These are phyloP conservation scores for Scaptomyza parva DNA, from an alignment of 2,888 invertebrate genomes.

Conservation along the genomic window DNA sequence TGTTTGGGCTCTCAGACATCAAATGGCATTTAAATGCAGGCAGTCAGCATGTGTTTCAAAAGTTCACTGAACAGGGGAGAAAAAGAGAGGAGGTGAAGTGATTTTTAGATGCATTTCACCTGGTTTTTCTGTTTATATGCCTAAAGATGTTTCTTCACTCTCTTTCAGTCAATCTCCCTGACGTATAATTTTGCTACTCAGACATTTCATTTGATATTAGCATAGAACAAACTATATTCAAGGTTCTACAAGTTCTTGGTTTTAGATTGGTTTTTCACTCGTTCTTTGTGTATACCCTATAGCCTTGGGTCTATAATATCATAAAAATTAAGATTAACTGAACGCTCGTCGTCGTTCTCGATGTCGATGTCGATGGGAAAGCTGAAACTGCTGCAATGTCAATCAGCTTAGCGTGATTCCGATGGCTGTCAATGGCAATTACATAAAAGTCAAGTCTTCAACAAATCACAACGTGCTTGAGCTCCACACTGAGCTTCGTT, in stretches of 20 bases:
- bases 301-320: neutral
- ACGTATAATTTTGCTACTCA: conserved; percentile 4
- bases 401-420: conserved; percentile 38
- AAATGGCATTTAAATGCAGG: conserved; percentile 74
- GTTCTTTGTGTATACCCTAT: neutral
- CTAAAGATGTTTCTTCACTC: conserved; percentile 22
- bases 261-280: neutral
- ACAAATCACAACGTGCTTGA: conserved; percentile 63
- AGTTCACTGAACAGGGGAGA: neutral
- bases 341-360: neutral
- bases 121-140: conserved; percentile 1
- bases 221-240: neutral
- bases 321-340: conserved; percentile 11
- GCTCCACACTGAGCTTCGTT: too few relatives aligned
- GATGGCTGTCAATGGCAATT: conserved; percentile 68
- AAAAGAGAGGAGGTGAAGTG: neutral
- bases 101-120: conserved; percentile 10
- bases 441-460: conserved; percentile 58
- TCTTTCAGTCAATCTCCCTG: neutral
- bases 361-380: too few relatives aligned
- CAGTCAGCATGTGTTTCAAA: conserved; percentile 53
- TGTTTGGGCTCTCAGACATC: conserved; percentile 56
- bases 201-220: neutral
- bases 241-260: too few relatives aligned
- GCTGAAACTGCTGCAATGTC: conserved; percentile 26